Conservation (phyloP, 92 coral and sea anemone genomes). For the Phenganax stokvisi region DNA sequence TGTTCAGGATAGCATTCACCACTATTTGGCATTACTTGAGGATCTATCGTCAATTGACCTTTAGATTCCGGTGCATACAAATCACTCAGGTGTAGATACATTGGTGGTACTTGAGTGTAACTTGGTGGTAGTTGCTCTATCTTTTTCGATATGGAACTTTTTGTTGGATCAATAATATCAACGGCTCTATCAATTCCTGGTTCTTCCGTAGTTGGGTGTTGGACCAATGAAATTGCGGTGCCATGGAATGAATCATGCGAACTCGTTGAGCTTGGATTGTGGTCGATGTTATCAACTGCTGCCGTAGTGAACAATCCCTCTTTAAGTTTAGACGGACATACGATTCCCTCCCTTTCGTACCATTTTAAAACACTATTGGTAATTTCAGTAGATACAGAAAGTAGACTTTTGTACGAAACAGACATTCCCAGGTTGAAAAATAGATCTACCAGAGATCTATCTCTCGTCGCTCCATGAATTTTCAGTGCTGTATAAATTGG, state of each 20-base stretch:
- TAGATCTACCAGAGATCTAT: slow-evolving; percentile 16
- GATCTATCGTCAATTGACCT: slow-evolving; percentile 5
- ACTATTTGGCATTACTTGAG: neutral
- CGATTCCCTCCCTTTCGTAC: slow-evolving; percentile 19
- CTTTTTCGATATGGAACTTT: slow-evolving; percentile 13
- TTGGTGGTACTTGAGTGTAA: slow-evolving; percentile 25
- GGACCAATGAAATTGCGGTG: slow-evolving; percentile 44
- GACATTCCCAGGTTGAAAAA: slow-evolving; percentile 8
- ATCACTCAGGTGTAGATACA: neutral
- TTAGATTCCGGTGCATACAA: neutral
- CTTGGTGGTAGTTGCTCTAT: slow-evolving; percentile 4
- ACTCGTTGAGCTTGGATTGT: slow-evolving; percentile 43
- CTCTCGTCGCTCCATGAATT: slow-evolving; percentile 11
- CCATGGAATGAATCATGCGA: slow-evolving; percentile 49
- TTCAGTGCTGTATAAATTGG: slow-evolving; percentile 33
- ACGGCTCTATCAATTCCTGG: slow-evolving; percentile 34
- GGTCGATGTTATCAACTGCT: slow-evolving; percentile 43
- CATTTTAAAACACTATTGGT: slow-evolving; percentile 32
- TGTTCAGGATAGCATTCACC: neutral
- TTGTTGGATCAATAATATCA: slow-evolving; percentile 1
- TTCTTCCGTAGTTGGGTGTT: slow-evolving; percentile 30
- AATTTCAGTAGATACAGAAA: slow-evolving; percentile 23
- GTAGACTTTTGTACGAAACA: slow-evolving; percentile 33
- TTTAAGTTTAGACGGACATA: slow-evolving; percentile 15
- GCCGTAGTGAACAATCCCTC: slow-evolving; percentile 34